Evolutionary conservation across 1,140 invertebrate genomes (phyloP).

Genomic region (Acyrthosiphon pisum): DNA sequence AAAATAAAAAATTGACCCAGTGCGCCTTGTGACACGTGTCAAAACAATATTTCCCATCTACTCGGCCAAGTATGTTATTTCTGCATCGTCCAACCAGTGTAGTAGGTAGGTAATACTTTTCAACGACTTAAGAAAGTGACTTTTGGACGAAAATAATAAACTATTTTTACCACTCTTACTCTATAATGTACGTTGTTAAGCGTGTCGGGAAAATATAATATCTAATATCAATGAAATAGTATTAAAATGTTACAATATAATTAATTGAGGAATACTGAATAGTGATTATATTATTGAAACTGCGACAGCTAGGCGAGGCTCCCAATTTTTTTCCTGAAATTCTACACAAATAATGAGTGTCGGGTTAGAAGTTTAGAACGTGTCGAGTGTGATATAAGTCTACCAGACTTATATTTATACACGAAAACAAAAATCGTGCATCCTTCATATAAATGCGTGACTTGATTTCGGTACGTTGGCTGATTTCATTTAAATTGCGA

Average conservation of each 20-base stretch:
- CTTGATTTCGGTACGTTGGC: neutral
- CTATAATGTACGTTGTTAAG: neutral
- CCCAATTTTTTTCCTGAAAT: neutral
- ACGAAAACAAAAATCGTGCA: neutral
- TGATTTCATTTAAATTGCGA: neutral
- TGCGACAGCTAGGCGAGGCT: neutral
- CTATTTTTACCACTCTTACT: neutral
- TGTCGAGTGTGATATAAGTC: neutral
- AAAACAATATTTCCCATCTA: conserved; percentile 26
- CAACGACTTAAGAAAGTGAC: neutral
- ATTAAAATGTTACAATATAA: neutral
- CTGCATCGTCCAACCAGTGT: neutral
- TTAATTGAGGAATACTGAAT: neutral
- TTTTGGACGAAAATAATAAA: neutral
- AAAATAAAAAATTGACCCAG: conserved; percentile 21
- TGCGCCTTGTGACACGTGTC: neutral
- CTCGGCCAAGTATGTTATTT: conserved; percentile 38
- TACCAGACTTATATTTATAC: neutral
- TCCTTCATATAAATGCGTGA: conserved; percentile 10
- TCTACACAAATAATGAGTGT: neutral
- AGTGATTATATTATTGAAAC: neutral
- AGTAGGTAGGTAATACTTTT: conserved; percentile 60
- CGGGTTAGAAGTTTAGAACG: neutral
- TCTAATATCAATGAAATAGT: neutral
- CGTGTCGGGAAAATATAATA: neutral